Base-by-base conservation (phyloP, 2,888 invertebrate species). In the Seira sanloemensis region DNA sequence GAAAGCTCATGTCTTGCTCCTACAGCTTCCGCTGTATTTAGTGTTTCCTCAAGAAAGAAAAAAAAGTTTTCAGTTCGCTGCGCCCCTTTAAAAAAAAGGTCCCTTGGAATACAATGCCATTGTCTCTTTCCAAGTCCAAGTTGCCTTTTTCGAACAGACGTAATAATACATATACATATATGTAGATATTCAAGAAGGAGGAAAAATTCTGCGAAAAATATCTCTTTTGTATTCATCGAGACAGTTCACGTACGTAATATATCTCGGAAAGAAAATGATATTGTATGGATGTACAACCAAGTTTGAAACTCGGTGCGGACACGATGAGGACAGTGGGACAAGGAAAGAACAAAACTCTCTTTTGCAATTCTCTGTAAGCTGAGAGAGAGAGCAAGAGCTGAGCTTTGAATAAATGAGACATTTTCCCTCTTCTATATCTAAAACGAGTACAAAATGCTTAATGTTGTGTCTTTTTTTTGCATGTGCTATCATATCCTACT, bases 321-420 rank as follows among this genome's bases (percentile, higher is more conserved):
- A 66, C 66, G 23, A 66, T 23, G 66, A 66, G 66, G 66, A 66
- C 66, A 66, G 66, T 19, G 25, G 21, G 24, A 23, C 25, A 21
- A 23, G 37, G 12, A 12, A 12, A 37, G 37, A n/a, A n/a, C n/a
- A n/a, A n/a, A n/a, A n/a, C n/a, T n/a, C 18, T 67, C 21, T 67
- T 21, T 68, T 26, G 27, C 68, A 26, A 68, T 73, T 25, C 25
- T 26, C 19, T n/a, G 16, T 21, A 46, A 23, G 75, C n/a, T 76
- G n/a, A 65, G 50, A 65, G 50, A 46, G 68, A 77, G 67, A 65
- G 65, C 69, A 37, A 37, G 12, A 37, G 37, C 37, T 37, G 37
- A 37, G 37, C 37, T 37, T 37, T 62, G 71, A 71, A 82, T 82
- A 82, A 82, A 82, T 82, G 76, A 82, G 82, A 82, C 72, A 74